Evolutionary conservation across 1,140 invertebrate genomes (phyloP).

Genomic region (Drosophila pseudoananassae): DNA sequence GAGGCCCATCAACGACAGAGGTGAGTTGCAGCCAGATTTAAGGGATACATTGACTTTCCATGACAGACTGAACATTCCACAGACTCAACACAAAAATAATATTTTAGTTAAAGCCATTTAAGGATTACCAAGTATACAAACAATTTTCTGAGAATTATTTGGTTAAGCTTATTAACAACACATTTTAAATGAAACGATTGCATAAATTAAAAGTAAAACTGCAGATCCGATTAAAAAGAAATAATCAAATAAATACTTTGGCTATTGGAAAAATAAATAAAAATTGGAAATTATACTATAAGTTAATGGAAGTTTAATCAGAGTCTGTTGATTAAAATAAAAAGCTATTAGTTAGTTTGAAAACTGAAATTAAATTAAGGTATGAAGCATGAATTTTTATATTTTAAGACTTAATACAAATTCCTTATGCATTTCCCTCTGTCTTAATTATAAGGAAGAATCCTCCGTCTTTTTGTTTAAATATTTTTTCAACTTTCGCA

Average conservation of each 20-base stretch:
- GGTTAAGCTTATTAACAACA: conserved; percentile 1
- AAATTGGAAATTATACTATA: too few relatives aligned
- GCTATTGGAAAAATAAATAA: neutral
- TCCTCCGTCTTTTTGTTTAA: neutral
- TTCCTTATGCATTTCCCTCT: too few relatives aligned
- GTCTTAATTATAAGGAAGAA: neutral
- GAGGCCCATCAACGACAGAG: conserved; percentile 45
- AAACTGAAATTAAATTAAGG: too few relatives aligned
- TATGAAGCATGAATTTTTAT: too few relatives aligned
- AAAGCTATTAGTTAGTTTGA: too few relatives aligned
- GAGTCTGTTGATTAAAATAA: too few relatives aligned
- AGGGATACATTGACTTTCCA: neutral
- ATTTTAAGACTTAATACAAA: too few relatives aligned
- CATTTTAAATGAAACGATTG: neutral
- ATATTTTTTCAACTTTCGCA: neutral
- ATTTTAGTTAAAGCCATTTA: neutral
- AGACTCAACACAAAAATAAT: too few relatives aligned
- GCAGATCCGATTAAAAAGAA: neutral
- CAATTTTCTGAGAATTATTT: neutral
- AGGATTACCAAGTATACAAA: neutral
- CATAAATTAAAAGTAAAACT: neutral
- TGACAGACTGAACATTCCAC: too few relatives aligned
- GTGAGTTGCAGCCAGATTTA: conserved; percentile 22
- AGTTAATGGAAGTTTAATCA: too few relatives aligned
- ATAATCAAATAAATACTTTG: neutral